Evolutionary conservation across 2,888 invertebrate genomes (phyloP), one percentile per base, ranked within the genome.

Genomic region (Oeneis ivallda): DNA sequence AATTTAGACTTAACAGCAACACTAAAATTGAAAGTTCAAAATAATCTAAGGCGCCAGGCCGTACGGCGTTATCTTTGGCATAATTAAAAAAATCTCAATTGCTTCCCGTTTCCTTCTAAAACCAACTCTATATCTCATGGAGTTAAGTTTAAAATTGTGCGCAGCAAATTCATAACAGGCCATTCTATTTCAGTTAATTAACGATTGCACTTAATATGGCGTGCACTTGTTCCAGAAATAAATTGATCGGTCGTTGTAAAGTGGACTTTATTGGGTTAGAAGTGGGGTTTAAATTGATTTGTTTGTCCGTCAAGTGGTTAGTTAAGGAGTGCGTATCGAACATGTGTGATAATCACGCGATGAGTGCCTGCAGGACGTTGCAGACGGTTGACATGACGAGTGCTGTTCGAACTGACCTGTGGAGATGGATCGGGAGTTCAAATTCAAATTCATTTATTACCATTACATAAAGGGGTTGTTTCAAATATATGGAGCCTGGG

Each of bases 151-250:
- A 70, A 53, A 66, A 68, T 69, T 10, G 60, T 64, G 39, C 62
- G 56, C 19, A 39, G 3, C 32, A 49, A n/a, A 13, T 52, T 34
- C 54, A 62, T 66, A 71, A 72, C 64, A 68, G 50, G 15, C 67
- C 64, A 68, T 71, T 71, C 71, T 72, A 70, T 73, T 75, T 71
- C 69, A 72, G 72, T 75, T 74, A 75, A 75, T 75, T 74, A 75
- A 72, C 65, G 68, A 73, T 70, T 72, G 72, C 73, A 72, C 75
- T 75, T 72, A 74, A 74, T 73, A 73, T 69, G 66, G 69, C 66
- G 69, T 74, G 70, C 74, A 75, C 72, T 75, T 72, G 71, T 72
- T 72, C 71, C 74, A 71, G 70, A 74, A 74, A 73, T 71, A 74
- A 70, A 43, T 19, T 9, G 8, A 11, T 13, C 0, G 11, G 11